These are phyloP conservation scores for Zaprionus gabonicus DNA, from an alignment of 1,140 invertebrate species.

Conservation along the genomic window DNA sequence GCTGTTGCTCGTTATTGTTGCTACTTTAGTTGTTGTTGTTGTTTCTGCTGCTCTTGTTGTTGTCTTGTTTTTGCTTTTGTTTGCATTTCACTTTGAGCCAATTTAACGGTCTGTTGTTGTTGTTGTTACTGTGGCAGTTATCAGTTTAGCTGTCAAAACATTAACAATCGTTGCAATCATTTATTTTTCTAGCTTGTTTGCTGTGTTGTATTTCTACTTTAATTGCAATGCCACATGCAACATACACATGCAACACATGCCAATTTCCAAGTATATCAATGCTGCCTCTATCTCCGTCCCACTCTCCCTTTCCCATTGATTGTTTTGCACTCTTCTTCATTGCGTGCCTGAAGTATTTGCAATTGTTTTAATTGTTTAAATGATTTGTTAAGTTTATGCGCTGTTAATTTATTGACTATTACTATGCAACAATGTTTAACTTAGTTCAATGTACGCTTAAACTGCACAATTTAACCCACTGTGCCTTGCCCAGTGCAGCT, in stretches of 20 bases:
- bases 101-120: conserved; percentile 33
- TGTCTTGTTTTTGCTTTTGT: conserved; percentile 47
- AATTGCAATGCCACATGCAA: conserved; percentile 65
- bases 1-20: neutral
- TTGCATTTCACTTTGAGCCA: conserved; percentile 76
- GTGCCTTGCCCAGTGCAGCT: neutral
- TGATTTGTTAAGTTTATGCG: conserved; percentile 63
- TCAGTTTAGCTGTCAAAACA: conserved; percentile 44
- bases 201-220: conserved; percentile 41
- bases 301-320: neutral
- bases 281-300: neutral
- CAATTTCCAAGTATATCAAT: conserved; percentile 30
- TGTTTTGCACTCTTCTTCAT: conserved; percentile 13
- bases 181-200: conserved; percentile 36
- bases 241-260: conserved; percentile 56
- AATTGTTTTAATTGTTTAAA: conserved; percentile 26
- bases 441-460: neutral
- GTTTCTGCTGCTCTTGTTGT: neutral
- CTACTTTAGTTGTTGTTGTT: neutral
- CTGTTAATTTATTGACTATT: conserved; percentile 73
- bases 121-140: conserved; percentile 25
- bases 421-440: conserved; percentile 16
- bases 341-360: conserved; percentile 32
- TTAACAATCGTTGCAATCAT: conserved; percentile 36
- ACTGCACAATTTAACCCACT: neutral